Conservation (phyloP, 2,888 invertebrate genomes). For the Aspidiotus rigidus region DNA sequence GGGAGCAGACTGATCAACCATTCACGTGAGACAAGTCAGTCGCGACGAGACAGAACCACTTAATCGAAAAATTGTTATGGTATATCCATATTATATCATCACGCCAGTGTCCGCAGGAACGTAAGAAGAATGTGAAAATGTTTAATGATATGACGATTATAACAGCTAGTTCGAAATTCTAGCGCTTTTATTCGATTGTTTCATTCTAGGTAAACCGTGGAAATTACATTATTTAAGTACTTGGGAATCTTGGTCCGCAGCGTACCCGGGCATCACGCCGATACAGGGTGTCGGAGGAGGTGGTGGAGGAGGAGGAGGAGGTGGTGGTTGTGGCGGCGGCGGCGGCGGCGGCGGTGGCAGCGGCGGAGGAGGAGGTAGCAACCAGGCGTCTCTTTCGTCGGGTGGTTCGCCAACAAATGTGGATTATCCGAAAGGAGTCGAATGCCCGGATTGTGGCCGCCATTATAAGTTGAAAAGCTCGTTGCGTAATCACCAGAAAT, state of each 20-base stretch:
- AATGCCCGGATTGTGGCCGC: constrained; percentile 61
- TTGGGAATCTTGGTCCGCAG: constrained; percentile 40
- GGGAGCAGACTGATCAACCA: too few relatives aligned
- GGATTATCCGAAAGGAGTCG: constrained; percentile 38
- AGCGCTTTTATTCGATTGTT: constrained; percentile 22
- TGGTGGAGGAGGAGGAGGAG: constrained; percentile 5
- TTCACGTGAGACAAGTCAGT: too few relatives aligned
- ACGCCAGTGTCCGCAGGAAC: too few relatives aligned
- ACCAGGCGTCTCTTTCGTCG: constrained; percentile 23
- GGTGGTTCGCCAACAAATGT: constrained; percentile 35
- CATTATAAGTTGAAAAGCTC: constrained; percentile 80
- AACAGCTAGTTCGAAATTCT: not conserved
- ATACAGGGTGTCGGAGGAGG: constrained; percentile 24
- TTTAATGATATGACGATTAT: not conserved
- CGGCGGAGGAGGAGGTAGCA: constrained; percentile 11
- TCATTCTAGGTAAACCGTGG: constrained; percentile 31
- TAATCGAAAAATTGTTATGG: too few relatives aligned
- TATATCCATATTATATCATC: too few relatives aligned
- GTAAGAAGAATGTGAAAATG: too few relatives aligned
- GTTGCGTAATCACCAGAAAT: constrained; percentile 70
- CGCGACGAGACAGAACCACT: too few relatives aligned
- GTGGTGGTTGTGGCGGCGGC: not conserved
- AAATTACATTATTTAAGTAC: constrained; percentile 36
- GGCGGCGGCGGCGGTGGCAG: not conserved
- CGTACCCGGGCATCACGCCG: constrained; percentile 38